Base-by-base conservation (phyloP, 1,140 invertebrate species). In the Drosophila willistoni region DNA sequence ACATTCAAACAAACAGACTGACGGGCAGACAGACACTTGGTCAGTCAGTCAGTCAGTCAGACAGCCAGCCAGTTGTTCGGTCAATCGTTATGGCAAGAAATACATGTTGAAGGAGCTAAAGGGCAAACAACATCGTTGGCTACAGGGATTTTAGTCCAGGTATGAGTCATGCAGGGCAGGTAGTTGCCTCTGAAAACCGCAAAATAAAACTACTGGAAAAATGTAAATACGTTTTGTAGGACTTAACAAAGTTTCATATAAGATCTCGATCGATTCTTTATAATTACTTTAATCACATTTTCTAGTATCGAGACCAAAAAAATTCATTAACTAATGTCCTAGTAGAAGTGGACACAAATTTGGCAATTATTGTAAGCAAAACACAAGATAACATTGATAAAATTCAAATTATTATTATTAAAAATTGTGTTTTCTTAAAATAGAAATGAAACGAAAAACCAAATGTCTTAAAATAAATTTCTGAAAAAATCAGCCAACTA, bases 1-100 rank as follows among this genome's bases (percentile, higher is more conserved):
- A 65, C 55, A 73, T 70, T 42, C 60, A 34, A 68, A 55, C 70
- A 73, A 56, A 63, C 60, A 59, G 25, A 22, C 39, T 44, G 42
- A 14, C 44, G 10, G 22, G 13, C 25, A 6, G 2, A 13, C 54
- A 19, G 44, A 51, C 17, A 51, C 12, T 51, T 51, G 13, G 17
- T 9, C 47, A 68, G 25, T 17, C 36, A 39, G 25, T 17, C 36
- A 39, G 22, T 22, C 34, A 36, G 17, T 9, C 29, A 29, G 29
- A 29, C 6, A 7, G 29, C 34, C 47, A 68, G 25, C 13, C 36
- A 39, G 17, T 22, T 51, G 17, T 9, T 19, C 44, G 19, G 17
- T 51, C 12, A n/a, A 12, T 17, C 17, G 44, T 17, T 17, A 17
- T 44, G 14, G 14, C 14, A 47, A 10, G 44, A 17, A 47, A 47